These are phyloP conservation scores for Meloe dianella DNA, from an alignment of 2,888 invertebrate genomes.

Conservation along the genomic window DNA sequence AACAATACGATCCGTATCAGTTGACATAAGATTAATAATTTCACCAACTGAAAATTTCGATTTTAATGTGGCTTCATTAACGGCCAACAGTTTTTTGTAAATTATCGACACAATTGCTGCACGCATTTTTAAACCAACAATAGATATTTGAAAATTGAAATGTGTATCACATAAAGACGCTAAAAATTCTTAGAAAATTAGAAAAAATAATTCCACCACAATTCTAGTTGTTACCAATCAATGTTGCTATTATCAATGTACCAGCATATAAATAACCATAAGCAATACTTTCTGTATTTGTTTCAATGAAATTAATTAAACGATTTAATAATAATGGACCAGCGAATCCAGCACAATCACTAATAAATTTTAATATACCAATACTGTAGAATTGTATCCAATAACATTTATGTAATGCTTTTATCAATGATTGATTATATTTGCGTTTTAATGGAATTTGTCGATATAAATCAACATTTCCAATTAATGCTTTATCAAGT, in stretches of 20 bases:
- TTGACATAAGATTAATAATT: slow-evolving; percentile 95
- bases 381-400: slow-evolving; percentile 84
- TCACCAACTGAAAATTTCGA: slow-evolving; percentile 74
- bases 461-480: slow-evolving; percentile 59
- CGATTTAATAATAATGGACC: slow-evolving; percentile 87
- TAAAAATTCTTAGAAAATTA: slow-evolving; percentile 47
- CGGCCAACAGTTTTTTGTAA: slow-evolving; percentile 72
- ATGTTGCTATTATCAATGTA: slow-evolving; percentile 69
- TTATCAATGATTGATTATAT: slow-evolving; percentile 65
- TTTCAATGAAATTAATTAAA: slow-evolving; percentile 80
- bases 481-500: slow-evolving; percentile 65
- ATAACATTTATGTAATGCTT: slow-evolving; percentile 76
- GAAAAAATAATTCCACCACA: too few relatives aligned
- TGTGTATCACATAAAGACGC: slow-evolving; percentile 84
- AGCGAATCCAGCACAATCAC: slow-evolving; percentile 85
- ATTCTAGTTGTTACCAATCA: slow-evolving; percentile 79
- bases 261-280: slow-evolving; percentile 71
- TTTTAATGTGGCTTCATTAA: slow-evolving; percentile 52
- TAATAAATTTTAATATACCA: slow-evolving; percentile 80
- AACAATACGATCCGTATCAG: slow-evolving; percentile 93
- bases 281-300: slow-evolving; percentile 69
- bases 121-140: slow-evolving; percentile 86
- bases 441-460: slow-evolving; percentile 31
- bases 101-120: slow-evolving; percentile 83
- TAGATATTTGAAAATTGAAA: slow-evolving; percentile 86